Evolutionary conservation across 1,140 invertebrate species (phyloP).

Genomic region (Drosophila sproati): DNA sequence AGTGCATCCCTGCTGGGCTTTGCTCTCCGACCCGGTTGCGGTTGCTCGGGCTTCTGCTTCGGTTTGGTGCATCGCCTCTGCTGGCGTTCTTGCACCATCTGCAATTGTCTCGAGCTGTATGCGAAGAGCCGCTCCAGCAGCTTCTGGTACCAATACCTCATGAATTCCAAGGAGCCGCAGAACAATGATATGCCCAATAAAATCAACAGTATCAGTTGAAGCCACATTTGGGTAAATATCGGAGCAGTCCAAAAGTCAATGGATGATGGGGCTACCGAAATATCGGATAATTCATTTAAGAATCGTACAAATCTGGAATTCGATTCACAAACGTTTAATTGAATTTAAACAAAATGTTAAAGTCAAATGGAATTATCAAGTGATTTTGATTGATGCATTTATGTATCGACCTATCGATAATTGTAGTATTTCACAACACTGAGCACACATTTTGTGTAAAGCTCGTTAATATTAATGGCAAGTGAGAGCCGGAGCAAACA

Average conservation of each 20-base stretch:
- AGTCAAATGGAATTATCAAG: background rate
- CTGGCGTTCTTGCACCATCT: background rate
- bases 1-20: constrained; percentile 7
- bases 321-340: no score
- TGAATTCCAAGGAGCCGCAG: constrained; percentile 16
- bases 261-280: no score
- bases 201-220: constrained; percentile 2
- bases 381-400: no score
- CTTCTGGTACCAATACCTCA: constrained; percentile 28
- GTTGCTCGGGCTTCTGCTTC: background rate
- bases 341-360: no score
- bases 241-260: background rate
- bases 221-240: constrained; percentile 17
- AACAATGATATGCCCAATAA: background rate
- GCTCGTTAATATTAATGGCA: constrained; percentile 22
- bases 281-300: no score
- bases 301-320: no score
- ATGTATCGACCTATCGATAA: background rate
- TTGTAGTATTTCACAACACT: background rate
- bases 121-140: constrained; percentile 43
- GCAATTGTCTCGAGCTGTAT: constrained; percentile 31
- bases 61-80: background rate
- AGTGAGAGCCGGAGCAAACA: constrained; percentile 23
- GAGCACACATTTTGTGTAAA: background rate
- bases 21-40: background rate